Conservation (phyloP, 2,113 vertebrate species). For the Pterocles burchelli region DNA sequence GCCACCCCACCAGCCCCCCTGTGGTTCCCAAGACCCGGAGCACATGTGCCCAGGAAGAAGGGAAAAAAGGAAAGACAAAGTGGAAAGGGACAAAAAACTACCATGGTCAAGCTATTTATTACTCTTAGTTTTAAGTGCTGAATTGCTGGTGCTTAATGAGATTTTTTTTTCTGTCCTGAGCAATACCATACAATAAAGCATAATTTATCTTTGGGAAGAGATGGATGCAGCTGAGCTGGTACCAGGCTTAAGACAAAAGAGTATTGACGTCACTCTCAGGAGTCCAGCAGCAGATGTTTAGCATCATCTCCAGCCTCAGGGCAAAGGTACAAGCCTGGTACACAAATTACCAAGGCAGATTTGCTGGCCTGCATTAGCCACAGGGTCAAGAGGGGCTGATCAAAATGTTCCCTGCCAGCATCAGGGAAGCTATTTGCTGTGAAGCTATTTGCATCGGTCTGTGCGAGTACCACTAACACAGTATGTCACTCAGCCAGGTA, state of each 20-base stretch:
- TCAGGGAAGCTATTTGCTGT: neutral
- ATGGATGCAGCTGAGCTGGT: neutral
- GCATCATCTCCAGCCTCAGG: neutral
- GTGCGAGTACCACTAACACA: accelerated
- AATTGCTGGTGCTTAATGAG: neutral
- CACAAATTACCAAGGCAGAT: neutral
- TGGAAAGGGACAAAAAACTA: neutral
- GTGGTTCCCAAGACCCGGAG: neutral
- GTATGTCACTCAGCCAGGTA: neutral
- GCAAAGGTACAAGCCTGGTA: neutral
- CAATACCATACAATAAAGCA: neutral
- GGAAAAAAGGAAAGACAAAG: neutral
- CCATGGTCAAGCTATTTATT: neutral
- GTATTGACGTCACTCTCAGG: neutral
- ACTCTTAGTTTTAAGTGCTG: neutral
- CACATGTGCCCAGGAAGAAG: accelerated
- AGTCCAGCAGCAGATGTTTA: neutral
- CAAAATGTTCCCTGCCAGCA: neutral
- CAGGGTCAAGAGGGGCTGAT: neutral
- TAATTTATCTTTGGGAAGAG: neutral
- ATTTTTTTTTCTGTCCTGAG: neutral
- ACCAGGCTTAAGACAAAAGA: neutral
- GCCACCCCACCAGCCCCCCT: neutral
- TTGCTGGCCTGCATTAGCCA: neutral
- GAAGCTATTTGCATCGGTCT: neutral